Conservation (phyloP, 2,113 vertebrate genomes). For the Cyanoderma ruficeps region DNA sequence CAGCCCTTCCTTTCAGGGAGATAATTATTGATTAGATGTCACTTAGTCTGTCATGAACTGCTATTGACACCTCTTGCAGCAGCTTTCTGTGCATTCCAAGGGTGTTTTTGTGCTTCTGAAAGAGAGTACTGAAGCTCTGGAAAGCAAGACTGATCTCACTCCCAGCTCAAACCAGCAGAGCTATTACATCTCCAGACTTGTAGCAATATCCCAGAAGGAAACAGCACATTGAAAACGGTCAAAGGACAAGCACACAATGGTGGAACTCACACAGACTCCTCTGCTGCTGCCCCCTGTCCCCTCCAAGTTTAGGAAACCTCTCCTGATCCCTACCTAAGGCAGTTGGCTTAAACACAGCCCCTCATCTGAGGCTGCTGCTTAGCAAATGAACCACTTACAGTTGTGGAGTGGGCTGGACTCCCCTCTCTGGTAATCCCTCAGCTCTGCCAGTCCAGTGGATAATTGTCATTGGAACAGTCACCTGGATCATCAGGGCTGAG, state of each 20-base stretch:
- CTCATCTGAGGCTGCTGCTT: background rate
- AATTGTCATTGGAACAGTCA: background rate
- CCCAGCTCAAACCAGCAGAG: background rate
- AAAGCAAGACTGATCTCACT: background rate
- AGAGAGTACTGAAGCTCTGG: background rate
- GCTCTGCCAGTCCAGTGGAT: background rate
- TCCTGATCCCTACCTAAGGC: fast-evolving
- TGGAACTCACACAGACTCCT: background rate
- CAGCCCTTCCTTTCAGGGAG: background rate
- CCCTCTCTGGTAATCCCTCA: background rate
- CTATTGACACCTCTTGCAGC: background rate
- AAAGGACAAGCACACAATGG: background rate
- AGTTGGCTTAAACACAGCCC: background rate
- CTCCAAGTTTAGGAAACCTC: background rate
- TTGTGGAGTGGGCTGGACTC: background rate
- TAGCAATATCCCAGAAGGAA: background rate
- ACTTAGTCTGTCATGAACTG: background rate
- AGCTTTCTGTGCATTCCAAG: background rate
- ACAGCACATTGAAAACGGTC: background rate
- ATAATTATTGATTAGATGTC: background rate
- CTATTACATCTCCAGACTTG: background rate
- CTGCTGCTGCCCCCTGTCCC: background rate
- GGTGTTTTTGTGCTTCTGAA: background rate
- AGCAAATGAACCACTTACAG: background rate
- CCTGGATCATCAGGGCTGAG: background rate